Base-by-base conservation (phyloP, 2,113 vertebrate species). In the Vulpes ferrilata region DNA sequence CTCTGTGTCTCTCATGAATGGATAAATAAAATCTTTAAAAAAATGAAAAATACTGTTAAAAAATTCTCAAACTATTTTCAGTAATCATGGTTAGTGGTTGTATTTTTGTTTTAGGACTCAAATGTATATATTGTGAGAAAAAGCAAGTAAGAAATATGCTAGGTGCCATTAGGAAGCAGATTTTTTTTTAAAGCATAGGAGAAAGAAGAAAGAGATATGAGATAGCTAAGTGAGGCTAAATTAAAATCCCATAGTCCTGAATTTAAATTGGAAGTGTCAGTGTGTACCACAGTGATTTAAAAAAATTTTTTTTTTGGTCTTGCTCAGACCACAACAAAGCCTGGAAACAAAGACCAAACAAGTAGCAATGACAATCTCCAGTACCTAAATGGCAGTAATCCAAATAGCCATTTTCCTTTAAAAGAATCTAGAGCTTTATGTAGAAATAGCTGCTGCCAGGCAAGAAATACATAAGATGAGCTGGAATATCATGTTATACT, bases 51-150 rank as follows among this genome's bases (percentile, higher is more conserved):
- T 17, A 48, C 59, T 59, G 19, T 35, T 35, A 60, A 74, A 83
- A 89, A 84, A 78, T 78, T 79, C 27, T 93, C 13, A 48, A 91
- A 82, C 15, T 78, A 83, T 92, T 73, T 69, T 35, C 65, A 82
- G 57, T 55, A 85, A 69, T 86, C 38, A 86, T 19, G 16, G 57
- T 5, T 73, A 57, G 32, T 73, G 53, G 15, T 23, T 83, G 35
- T 86, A 12, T 57, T 60, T 35, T 83, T 86, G 76, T 57, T 69
- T 25, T 57, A 96, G 64, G 32, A 84, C 73, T 67, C 43, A 43
- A 89, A 32, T 53, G 11, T 27, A 8, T 27, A 55, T 71, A 84
- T n/a, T 71, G 17, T 79, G 15, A 25, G 1, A 69, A 43, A 69
- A 96, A 67, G 35, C 12, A 93, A 67, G 73, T 62, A 51, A 57